These are phyloP conservation scores for Sclerurus mexicanus DNA, from an alignment of 2,113 vertebrate genomes.

Conservation along the genomic window DNA sequence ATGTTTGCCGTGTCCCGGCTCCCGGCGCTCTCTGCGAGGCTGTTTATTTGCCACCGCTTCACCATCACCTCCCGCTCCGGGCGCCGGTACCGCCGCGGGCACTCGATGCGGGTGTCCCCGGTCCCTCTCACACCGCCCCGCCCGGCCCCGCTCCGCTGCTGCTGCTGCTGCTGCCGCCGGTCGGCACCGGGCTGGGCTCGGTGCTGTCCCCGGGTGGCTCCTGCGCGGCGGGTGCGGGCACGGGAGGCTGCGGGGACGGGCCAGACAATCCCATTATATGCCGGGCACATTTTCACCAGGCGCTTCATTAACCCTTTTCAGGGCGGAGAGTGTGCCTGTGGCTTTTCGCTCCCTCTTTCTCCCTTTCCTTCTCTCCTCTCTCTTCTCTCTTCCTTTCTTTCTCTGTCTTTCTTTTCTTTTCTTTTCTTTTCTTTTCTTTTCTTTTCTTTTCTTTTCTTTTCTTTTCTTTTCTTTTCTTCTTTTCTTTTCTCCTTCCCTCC, in stretches of 20 bases:
- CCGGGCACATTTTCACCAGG: not conserved
- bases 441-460: accelerated
- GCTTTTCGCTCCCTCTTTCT: not conserved
- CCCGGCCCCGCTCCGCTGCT: not conserved
- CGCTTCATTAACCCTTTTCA: conserved; percentile 48
- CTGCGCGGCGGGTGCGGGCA: not conserved
- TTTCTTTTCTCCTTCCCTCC: accelerated
- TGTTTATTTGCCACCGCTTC: conserved; percentile 51
- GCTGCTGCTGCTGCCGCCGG: too few species aligned
- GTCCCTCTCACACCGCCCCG: not conserved
- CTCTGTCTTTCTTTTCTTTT: accelerated
- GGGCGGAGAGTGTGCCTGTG: not conserved
- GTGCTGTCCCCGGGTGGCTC: not conserved
- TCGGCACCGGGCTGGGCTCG: too few species aligned
- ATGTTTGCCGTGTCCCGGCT: not conserved
- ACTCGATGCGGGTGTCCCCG: not conserved
- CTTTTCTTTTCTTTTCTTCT: accelerated
- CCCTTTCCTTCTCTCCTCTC: not conserved
- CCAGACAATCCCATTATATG: not conserved
- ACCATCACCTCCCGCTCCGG: conserved; percentile 13
- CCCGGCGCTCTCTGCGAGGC: conserved; percentile 30
- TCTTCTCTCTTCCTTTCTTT: accelerated
- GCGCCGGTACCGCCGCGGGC: conserved; percentile 34
- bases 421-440: accelerated
- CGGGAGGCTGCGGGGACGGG: not conserved